Conservation (phyloP, 2,888 invertebrate genomes). For the Campaea margaritaria region DNA sequence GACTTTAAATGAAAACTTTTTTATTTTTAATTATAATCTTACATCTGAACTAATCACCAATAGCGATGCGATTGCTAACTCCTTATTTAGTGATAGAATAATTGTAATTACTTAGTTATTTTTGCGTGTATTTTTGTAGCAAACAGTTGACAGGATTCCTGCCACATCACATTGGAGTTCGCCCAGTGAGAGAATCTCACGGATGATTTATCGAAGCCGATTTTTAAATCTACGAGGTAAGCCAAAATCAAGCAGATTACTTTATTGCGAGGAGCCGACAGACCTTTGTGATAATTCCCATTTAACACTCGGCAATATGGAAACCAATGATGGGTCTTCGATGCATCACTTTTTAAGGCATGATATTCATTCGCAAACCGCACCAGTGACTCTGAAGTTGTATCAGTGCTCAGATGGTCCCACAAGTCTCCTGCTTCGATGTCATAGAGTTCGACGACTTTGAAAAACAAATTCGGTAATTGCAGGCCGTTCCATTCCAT, state of each 20-base stretch:
- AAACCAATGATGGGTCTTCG: conserved; percentile 26
- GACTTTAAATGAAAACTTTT: too few species aligned
- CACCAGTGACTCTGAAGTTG: conserved; percentile 2
- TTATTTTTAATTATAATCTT: too few species aligned
- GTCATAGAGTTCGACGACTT: conserved; percentile 26
- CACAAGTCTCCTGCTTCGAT: conserved; percentile 28
- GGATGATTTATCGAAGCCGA: conserved; percentile 28
- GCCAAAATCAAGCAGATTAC: conserved; percentile 24
- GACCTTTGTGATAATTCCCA: conserved; percentile 17
- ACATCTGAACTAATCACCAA: too few species aligned
- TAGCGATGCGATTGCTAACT: background rate
- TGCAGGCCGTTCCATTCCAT: conserved; percentile 37
- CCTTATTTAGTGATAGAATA: too few species aligned
- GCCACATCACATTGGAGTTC: background rate
- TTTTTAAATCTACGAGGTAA: conserved; percentile 33
- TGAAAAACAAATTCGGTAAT: conserved; percentile 31
- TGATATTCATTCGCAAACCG: conserved; percentile 23
- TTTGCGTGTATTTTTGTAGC: conserved; percentile 1
- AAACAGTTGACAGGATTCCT: background rate
- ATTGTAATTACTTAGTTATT: too few species aligned
- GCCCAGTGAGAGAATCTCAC: conserved; percentile 31
- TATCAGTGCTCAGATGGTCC: conserved; percentile 11
- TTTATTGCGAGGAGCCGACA: conserved; percentile 22
- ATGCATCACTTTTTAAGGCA: conserved; percentile 11
- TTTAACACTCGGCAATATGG: conserved; percentile 28